These are phyloP conservation scores for Zenarchopterus dispar DNA, from an alignment of 2,797 vertebrate genomes.

Conservation along the genomic window DNA sequence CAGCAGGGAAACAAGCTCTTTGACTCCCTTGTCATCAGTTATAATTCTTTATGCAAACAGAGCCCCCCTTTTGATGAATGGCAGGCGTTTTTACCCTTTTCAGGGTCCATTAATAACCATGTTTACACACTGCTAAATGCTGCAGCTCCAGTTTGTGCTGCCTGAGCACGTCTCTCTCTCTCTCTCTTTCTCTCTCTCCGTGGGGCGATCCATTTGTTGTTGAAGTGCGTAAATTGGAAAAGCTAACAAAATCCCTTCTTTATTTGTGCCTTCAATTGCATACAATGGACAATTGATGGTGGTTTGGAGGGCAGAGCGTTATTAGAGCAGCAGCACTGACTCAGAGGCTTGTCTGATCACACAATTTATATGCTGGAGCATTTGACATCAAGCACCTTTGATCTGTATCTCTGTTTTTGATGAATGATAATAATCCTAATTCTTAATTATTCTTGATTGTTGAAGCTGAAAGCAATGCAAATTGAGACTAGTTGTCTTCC, in stretches of 20 bases:
- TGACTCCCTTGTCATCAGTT: background rate
- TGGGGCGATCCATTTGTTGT: constrained; percentile 26
- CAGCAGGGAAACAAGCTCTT: constrained; percentile 22
- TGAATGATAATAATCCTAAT: constrained; percentile 28
- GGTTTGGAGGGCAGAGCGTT: constrained; percentile 6
- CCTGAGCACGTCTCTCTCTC: constrained; percentile 12
- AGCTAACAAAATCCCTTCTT: constrained; percentile 35
- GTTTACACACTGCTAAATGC: constrained; percentile 47
- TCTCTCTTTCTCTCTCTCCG: background rate
- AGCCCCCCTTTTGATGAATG: constrained; percentile 39
- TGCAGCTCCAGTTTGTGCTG: constrained; percentile 34
- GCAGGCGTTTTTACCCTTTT: constrained; percentile 20
- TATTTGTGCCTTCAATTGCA: constrained; percentile 29
- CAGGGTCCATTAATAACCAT: constrained; percentile 56
- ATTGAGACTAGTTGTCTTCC: constrained; percentile 16
- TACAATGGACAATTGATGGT: constrained; percentile 39
- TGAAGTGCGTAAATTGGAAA: constrained; percentile 32
- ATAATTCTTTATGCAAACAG: constrained; percentile 1
- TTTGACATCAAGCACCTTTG: constrained; percentile 14
- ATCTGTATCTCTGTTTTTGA: constrained; percentile 48
- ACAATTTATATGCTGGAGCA: constrained; percentile 15
- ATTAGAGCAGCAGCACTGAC: no score
- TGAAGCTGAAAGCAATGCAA: constrained; percentile 10
- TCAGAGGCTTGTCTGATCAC: constrained; percentile 11
- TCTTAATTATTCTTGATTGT: constrained; percentile 37